phyloP scores from a whole-genome alignment of 2,113 vertebrate genomes.

The Rostratula benghalensis region DNA sequence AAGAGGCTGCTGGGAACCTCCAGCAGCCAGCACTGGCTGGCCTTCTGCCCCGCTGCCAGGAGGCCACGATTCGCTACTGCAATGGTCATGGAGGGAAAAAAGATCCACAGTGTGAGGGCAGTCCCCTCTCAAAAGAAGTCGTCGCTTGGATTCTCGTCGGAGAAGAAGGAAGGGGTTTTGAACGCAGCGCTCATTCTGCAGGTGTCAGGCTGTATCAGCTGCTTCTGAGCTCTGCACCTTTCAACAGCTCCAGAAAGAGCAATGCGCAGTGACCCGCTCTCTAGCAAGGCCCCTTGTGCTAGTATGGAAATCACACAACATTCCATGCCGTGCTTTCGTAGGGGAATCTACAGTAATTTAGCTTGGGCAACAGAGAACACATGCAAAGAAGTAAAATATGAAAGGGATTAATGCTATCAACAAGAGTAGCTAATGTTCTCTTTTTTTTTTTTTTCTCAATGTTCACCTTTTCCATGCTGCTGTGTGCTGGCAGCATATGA shows the following conservation, averaged over 20 bases:
- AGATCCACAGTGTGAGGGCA: accelerated
- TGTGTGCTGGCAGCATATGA: background rate
- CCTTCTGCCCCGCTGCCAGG: background rate
- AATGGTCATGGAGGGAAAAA: background rate
- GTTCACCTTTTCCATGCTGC: background rate
- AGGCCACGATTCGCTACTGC: accelerated
- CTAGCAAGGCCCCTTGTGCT: background rate
- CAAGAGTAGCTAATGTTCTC: background rate
- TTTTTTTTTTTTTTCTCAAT: background rate
- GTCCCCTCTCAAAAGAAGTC: background rate
- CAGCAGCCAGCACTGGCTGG: background rate
- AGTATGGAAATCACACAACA: background rate
- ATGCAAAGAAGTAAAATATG: background rate
- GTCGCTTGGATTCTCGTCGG: background rate
- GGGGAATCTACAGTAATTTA: background rate
- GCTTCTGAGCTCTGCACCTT: background rate
- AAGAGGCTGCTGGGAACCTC: background rate
- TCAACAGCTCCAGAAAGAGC: background rate
- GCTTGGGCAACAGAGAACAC: background rate
- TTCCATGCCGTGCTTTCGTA: background rate
- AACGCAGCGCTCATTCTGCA: background rate
- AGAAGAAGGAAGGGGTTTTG: background rate
- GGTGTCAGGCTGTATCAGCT: background rate
- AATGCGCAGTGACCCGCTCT: background rate
- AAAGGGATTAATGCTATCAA: background rate